phyloP scores from a whole-genome alignment of 2,113 vertebrate species.

The Zosterops pallidus region DNA sequence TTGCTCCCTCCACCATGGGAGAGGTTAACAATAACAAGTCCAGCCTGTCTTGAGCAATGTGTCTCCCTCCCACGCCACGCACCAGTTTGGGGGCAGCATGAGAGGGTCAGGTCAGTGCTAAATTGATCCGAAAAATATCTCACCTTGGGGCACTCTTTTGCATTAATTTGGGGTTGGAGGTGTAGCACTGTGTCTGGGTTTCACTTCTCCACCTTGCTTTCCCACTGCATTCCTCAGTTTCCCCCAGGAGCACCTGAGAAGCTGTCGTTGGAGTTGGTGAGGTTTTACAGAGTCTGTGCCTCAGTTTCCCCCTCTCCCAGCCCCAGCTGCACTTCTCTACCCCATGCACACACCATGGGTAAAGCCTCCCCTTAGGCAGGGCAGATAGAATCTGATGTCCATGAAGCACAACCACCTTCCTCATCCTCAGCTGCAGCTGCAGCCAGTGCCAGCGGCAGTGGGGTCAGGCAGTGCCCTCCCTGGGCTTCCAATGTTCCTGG shows the following conservation, averaged over 20 bases:
- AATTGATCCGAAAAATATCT: not conserved
- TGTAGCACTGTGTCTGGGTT: not conserved
- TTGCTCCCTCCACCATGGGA: not conserved
- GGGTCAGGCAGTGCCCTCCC: rapidly evolving
- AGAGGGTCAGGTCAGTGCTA: not conserved
- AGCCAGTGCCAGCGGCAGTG: not conserved
- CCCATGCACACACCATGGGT: rapidly evolving
- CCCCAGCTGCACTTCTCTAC: not conserved
- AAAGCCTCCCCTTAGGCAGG: not conserved
- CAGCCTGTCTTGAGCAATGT: not conserved
- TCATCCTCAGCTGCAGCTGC: not conserved
- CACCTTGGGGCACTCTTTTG: not conserved
- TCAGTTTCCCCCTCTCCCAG: not conserved
- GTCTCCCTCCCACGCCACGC: rapidly evolving
- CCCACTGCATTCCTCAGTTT: not conserved
- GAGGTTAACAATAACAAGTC: not conserved
- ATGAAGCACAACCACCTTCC: not conserved
- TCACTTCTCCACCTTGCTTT: not conserved
- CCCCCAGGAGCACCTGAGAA: not conserved
- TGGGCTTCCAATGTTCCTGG: not conserved
- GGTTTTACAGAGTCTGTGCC: not conserved
- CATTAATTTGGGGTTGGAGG: not conserved
- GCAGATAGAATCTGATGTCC: not conserved
- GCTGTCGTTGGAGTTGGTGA: rapidly evolving
- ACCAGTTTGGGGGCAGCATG: rapidly evolving